A percentile compares a stretch with the other conserved stretches of the same genome.
Evolutionary conservation across 30 jellyfish, hydroid and myxozoan genomes (phyloP).

Genomic region (Euphysa ruthae): DNA sequence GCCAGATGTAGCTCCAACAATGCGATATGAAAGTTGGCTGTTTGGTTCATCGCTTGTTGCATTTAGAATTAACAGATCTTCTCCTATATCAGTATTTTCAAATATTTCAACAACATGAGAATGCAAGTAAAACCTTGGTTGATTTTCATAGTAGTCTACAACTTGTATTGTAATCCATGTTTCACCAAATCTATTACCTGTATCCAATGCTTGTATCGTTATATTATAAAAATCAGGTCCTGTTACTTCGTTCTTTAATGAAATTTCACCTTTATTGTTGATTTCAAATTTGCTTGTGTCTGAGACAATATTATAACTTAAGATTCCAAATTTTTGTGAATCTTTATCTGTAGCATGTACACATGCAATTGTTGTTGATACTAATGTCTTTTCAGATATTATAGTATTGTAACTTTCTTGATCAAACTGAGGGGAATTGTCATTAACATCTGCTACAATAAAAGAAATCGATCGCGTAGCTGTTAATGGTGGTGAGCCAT

Average conservation of each 20-base stretch:
- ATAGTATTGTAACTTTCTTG: background rate
- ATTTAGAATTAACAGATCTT: background rate
- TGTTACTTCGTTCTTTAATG: background rate
- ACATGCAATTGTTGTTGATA: conserved; percentile 16
- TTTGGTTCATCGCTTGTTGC: conserved; percentile 31
- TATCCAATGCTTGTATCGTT: conserved; percentile 20
- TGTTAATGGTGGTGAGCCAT: conserved; percentile 63
- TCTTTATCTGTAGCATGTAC: conserved; percentile 54
- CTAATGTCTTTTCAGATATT: conserved; percentile 29
- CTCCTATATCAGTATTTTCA: background rate
- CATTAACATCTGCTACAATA: conserved; percentile 23
- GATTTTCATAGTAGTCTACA: conserved; percentile 39
- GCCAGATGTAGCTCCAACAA: background rate
- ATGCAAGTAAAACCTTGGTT: conserved; percentile 11
- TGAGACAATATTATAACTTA: background rate
- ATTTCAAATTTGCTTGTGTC: conserved; percentile 34
- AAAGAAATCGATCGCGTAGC: conserved; percentile 35
- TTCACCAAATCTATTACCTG: background rate
- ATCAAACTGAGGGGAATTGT: conserved; percentile 29
- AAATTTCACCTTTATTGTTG: conserved; percentile 19
- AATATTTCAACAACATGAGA: background rate
- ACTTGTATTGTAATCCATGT: conserved; percentile 23
- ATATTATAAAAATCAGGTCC: background rate
- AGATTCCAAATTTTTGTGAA: conserved; percentile 30
- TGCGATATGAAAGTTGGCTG: conserved; percentile 6